Evolutionary conservation across 2,113 vertebrate species (phyloP), one percentile per base, ranked within the genome.

Genomic region (Clinocottus analis): DNA sequence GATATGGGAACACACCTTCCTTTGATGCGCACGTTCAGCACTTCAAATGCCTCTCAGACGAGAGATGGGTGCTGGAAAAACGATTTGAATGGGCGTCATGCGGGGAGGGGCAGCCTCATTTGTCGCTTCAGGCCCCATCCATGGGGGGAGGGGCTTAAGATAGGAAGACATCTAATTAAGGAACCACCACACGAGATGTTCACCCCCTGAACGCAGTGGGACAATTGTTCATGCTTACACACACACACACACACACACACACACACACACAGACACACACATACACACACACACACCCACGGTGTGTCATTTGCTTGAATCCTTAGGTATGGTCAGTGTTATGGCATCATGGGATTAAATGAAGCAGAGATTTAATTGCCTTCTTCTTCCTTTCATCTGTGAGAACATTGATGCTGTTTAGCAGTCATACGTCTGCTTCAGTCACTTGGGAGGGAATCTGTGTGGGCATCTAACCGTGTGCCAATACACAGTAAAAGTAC

Each of bases 1-100:
- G 55, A 82, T 68, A 31, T 53, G 61, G 56, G 77, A 71, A 72
- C 64, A 47, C 79, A 49, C 56, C 72, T 55, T 49, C 79, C 59
- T 58, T 77, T 83, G 68, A 72, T 83, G 79, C n/a, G 70, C 72
- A 37, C 35, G 29, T 72, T 79, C 71, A 81, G 74, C 45, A 25
- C 56, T 72, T 72, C 69, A 82, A 74, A 86, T 64, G 39, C 41
- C 37, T 80, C 31, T 23, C 19, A 73, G 58, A 83, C 59, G 47
- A 51, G 35, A 81, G 77, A 79, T 59, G 21, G 43, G 55, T 27
- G 59, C 21, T 74, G 51, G 29, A 68, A 55, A 4, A 75, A 64
- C 21, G 45, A 72, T 35, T 47, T 31, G 23, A 71, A 73, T 87
- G 37, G 72, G 83, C 75, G 74, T 72, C 72, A 59, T 12, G 12